Evolutionary conservation across 2,113 vertebrate species (phyloP), one percentile per base, ranked within the genome.

Genomic region (Muscicapa adusta): DNA sequence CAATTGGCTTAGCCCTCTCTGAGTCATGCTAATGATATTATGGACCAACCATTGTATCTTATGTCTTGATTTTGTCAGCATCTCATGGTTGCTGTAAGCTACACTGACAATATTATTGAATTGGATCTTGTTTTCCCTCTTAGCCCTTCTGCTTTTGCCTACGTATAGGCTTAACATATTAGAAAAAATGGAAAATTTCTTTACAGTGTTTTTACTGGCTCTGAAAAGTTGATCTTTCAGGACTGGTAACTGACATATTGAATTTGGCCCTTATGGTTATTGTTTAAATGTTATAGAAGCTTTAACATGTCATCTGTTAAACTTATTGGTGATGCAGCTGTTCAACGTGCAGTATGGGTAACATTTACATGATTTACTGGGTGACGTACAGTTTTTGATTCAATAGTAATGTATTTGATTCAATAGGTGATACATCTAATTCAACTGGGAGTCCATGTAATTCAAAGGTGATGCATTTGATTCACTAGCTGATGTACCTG

Each of bases 331-430:
- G 95, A 97, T 95, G 92, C 94, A 91, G 96, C 95, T 96, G 85
- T 94, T 98, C 90, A 94, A 94, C 45, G 40, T 96, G 96, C 96
- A 97, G 92, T 91, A 92, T 94, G 89, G 95, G 93, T 97, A 96
- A 97, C 97, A 97, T 97, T 98, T 98, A 97, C 95, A 97, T 98
- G 98, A 98, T 98, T 98, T 98, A 98, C 97, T 97, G 94, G 92
- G 96, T 96, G 97, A 97, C 88, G 82, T 88, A 97, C 91, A 91
- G 77, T 93, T 97, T 98, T 97, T 97, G 97, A 98, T 98, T 98
- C 97, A 93, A 97, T 97, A 97, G 92, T 96, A 97, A 96, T 97
- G 97, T 92, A 94, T 98, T 97, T 98, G 97, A 98, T 97, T 97
- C 96, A 95, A 97, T 97, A 98, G 93, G 97, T 95, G 97, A 97